These are phyloP conservation scores for Theristus sp. DNA, from an alignment of 2,888 invertebrate species.

Conservation along the genomic window DNA sequence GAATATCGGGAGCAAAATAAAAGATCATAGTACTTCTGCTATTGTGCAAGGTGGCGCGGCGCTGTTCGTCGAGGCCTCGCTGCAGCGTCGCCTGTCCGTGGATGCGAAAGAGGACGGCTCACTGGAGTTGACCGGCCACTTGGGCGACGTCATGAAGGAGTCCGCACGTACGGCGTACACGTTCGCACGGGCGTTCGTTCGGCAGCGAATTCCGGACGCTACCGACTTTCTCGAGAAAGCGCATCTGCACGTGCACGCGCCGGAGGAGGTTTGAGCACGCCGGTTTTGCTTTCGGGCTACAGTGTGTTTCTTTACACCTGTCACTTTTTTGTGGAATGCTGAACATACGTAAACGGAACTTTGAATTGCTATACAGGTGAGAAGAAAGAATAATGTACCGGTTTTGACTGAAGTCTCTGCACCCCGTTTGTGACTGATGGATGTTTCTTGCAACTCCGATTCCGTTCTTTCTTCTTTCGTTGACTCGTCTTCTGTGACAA, in stretches of 20 bases:
- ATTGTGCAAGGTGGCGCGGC: conserved; percentile 68
- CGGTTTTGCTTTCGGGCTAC: no score
- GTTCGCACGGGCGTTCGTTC: conserved; percentile 64
- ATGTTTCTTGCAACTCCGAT: no score
- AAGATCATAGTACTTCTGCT: background rate
- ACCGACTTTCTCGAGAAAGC: conserved; percentile 62
- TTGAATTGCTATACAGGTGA: no score
- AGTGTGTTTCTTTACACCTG: no score
- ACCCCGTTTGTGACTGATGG: no score
- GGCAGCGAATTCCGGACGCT: conserved; percentile 16
- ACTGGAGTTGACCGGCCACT: conserved; percentile 66
- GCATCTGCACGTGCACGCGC: conserved; percentile 86
- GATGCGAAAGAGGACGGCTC: conserved; percentile 33
- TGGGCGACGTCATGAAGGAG: conserved; percentile 99
- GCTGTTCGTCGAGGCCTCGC: conserved; percentile 74
- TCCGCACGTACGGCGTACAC: conserved; percentile 83
- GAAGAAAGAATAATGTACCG: no score
- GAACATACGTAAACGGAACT: no score
- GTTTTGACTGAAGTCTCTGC: no score
- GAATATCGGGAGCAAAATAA: no score
- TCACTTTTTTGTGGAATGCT: no score
- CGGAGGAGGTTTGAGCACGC: conserved; percentile 57
- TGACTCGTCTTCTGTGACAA: no score
- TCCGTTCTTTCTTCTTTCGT: no score
- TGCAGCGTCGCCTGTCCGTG: conserved; percentile 30